Evolutionary conservation across 2,797 vertebrate genomes (phyloP).

Genomic region (Chrysocyon brachyurus): DNA sequence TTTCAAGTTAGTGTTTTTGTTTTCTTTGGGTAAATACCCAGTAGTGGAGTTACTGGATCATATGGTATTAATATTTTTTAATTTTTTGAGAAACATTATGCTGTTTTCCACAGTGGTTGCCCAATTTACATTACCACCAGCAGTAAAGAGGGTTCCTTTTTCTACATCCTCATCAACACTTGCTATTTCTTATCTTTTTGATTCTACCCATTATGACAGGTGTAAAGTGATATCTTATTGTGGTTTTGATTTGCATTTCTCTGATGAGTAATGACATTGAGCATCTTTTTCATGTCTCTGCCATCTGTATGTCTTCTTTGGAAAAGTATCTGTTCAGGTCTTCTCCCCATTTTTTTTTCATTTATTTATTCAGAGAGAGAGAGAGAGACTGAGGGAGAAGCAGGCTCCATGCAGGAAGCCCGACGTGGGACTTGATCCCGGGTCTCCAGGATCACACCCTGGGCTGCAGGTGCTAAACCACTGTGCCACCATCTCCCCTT

Average conservation of each 20-base stretch:
- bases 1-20: not conserved
- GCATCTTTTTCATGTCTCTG: not conserved
- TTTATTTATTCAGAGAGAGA: no score
- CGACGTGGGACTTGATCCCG: no score
- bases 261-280: not conserved
- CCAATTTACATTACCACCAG: not conserved
- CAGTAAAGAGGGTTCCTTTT: not conserved
- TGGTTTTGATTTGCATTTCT: not conserved
- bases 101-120: not conserved
- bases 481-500: not conserved
- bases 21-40: not conserved
- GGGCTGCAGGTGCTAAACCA: no score
- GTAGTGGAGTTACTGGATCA: not conserved
- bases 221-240: not conserved
- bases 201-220: not conserved
- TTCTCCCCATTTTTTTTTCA: not conserved
- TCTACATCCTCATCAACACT: not conserved
- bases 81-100: not conserved
- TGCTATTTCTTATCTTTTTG: not conserved
- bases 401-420: no score
- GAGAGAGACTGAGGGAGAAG: no score
- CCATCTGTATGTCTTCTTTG: not conserved
- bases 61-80: not conserved
- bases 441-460: no score
- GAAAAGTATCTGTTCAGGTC: not conserved